Percentiles rank a stretch among this genome's conserved stretches.
Evolutionary conservation across 2,888 invertebrate species (phyloP).

Genomic region (Frankliniella fusca): DNA sequence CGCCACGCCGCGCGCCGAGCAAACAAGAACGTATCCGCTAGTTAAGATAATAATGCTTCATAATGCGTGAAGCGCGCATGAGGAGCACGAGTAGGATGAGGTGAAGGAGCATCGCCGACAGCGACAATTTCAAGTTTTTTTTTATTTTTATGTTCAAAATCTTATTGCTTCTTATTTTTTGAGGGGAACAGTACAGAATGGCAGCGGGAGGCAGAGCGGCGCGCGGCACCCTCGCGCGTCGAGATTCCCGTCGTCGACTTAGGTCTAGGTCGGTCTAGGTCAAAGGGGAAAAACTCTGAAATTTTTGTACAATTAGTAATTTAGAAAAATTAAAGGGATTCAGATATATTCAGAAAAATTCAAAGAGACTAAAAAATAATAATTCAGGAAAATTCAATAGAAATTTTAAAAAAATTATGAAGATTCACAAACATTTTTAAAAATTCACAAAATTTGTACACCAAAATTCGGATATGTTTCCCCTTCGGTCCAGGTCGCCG

Average conservation of each 20-base stretch:
- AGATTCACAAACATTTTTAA: too few species aligned
- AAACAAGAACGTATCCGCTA: slow-evolving; percentile 26
- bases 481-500: background rate
- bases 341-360: too few species aligned
- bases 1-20: slow-evolving; percentile 7
- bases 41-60: slow-evolving; percentile 26
- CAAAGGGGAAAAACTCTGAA: too few species aligned
- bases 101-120: too few species aligned
- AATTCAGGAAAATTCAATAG: too few species aligned
- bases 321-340: too few species aligned
- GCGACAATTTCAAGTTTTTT: background rate
- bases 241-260: background rate
- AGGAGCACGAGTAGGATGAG: background rate
- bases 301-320: too few species aligned
- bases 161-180: background rate
- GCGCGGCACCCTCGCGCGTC: background rate
- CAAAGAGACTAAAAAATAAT: too few species aligned
- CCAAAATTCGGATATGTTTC: too few species aligned
- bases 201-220: too few species aligned
- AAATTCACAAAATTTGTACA: too few species aligned
- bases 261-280: background rate
- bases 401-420: too few species aligned
- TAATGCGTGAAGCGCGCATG: slow-evolving; percentile 7
- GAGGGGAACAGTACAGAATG: background rate
- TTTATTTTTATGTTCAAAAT: background rate